Evolutionary conservation across 2,113 vertebrate genomes (phyloP), one percentile per base, ranked within the genome.

Genomic region (Sylvietta virens): DNA sequence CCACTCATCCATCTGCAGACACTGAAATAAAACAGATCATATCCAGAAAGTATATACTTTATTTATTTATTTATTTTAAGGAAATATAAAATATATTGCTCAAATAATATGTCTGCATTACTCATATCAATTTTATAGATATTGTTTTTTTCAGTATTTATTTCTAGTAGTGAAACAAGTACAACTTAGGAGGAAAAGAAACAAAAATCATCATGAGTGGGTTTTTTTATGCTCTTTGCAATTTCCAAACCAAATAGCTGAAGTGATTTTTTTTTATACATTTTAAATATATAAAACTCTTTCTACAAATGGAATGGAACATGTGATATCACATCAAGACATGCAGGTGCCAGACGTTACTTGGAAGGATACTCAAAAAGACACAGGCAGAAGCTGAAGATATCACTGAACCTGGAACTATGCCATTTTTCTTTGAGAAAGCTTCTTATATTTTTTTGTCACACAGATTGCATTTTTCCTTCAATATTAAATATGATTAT

Each of bases 131-230:
- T 24, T 69, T 82, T 73, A 4, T 42, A 57, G 16, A 30, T 57
- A 30, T 7, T 42, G 3, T 31, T 88, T 81, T 73, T 58, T 76
- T 76, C 27, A 39, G 13, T 26, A n/a, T 73, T 81, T 85, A 7
- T 74, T 74, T 71, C 7, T 48, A n/a, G 4, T 20, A 24, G 4
- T 33, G 31, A 92, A 86, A 65, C 35, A 58, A 73, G 57, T n/a
- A 39, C 3, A 26, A 13, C 35, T 70, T 40, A 48, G 16, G 0
- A 33, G 27, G 24, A 20, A 39, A 42, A 66, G 47, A 39, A 10
- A 1, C 7, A 2, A 37, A 70, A 40, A 7, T 15, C 2, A 24
- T 48, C 0, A 37, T 13, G 51, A 10, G 0, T 72, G n/a, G n/a
- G 14, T 28, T 67, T 81, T 85, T 85, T 74, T 13, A 16, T 87